phyloP scores from a whole-genome alignment of 2,113 vertebrate species.

The Atractosteus spatula region DNA sequence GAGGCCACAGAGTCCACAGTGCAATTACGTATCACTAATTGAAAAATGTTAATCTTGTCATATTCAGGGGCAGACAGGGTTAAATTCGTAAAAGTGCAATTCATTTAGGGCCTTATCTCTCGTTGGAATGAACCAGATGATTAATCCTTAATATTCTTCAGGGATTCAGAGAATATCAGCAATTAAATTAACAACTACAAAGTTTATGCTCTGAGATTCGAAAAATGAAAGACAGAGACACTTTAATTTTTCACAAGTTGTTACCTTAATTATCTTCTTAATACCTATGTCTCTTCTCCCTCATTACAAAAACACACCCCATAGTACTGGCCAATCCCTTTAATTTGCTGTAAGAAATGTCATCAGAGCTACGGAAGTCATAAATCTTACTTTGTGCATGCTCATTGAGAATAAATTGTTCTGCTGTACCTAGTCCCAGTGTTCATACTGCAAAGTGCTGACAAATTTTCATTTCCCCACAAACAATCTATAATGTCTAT shows the following conservation, averaged over 20 bases:
- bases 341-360: slow-evolving; percentile 69
- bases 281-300: slow-evolving; percentile 71
- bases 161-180: slow-evolving; percentile 74
- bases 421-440: slow-evolving; percentile 43
- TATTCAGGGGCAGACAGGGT: slow-evolving; percentile 78
- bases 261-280: slow-evolving; percentile 86
- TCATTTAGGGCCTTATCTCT: slow-evolving; percentile 81
- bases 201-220: slow-evolving; percentile 79
- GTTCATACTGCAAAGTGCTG: slow-evolving; percentile 37
- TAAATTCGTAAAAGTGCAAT: slow-evolving; percentile 81
- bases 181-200: slow-evolving; percentile 90
- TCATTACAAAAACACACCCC: slow-evolving; percentile 76
- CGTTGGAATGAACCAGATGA: slow-evolving; percentile 79
- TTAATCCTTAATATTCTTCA: slow-evolving; percentile 86
- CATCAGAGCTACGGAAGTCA: slow-evolving; percentile 57
- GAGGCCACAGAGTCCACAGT: slow-evolving; percentile 51
- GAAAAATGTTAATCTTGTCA: slow-evolving; percentile 84
- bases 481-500: slow-evolving; percentile 24
- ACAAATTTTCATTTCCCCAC: slow-evolving; percentile 37
- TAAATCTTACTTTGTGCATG: slow-evolving; percentile 70
- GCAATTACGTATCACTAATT: slow-evolving; percentile 77
- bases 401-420: slow-evolving; percentile 58
- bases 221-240: slow-evolving; percentile 80
- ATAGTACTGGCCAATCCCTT: slow-evolving; percentile 59
- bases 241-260: slow-evolving; percentile 84